Conservation (phyloP, 2,797 vertebrate species). For the Crossoptilon crossoptilon region DNA sequence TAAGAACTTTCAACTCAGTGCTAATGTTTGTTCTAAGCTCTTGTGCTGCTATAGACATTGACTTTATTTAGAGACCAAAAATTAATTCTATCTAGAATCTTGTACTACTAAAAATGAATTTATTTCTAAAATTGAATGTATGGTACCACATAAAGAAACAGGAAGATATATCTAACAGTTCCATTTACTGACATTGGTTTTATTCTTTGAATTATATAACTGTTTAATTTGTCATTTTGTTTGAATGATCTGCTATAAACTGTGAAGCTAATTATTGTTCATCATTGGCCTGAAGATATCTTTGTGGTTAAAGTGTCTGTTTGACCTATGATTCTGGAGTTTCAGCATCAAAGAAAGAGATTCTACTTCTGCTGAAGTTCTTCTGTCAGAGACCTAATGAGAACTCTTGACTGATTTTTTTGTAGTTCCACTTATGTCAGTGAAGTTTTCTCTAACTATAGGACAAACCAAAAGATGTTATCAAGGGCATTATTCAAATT, state of each 20-base stretch:
- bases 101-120: neutral
- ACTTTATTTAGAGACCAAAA: neutral
- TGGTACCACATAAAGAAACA: neutral
- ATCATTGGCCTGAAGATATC: neutral
- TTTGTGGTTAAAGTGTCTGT: neutral
- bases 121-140: neutral
- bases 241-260: neutral
- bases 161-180: neutral
- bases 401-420: neutral
- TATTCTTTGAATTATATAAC: neutral
- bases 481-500: neutral
- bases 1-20: neutral
- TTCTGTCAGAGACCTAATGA: neutral
- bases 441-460: neutral
- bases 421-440: neutral
- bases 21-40: neutral
- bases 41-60: neutral
- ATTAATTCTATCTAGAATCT: neutral
- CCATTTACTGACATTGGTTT: neutral
- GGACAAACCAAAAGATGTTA: neutral
- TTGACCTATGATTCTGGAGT: neutral
- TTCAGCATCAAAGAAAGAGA: neutral
- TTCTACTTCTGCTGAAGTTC: neutral
- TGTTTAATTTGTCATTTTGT: neutral
- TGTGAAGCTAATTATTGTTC: neutral